These are phyloP conservation scores for Electrona antarctica DNA, from an alignment of 2,113 vertebrate species.

Conservation along the genomic window DNA sequence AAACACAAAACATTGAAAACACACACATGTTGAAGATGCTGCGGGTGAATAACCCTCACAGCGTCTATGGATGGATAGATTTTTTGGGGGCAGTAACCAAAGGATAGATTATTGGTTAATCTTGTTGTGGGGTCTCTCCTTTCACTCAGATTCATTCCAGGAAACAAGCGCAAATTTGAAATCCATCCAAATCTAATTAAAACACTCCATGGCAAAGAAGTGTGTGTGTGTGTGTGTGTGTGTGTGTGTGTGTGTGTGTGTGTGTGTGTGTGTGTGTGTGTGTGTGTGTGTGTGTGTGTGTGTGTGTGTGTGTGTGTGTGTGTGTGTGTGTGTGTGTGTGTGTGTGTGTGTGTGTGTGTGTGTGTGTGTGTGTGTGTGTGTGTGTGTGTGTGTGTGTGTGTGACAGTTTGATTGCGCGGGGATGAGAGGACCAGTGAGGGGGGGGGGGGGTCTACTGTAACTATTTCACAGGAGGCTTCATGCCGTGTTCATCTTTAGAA, in stretches of 20 bases:
- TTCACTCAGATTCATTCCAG: conserved; percentile 67
- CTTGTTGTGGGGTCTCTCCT: conserved; percentile 74
- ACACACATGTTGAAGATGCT: conserved; percentile 34
- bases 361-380: too few species aligned
- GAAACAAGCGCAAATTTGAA: conserved; percentile 76
- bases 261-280: too few species aligned
- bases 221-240: too few species aligned
- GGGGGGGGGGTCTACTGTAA: conserved; percentile 61
- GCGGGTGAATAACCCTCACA: too few species aligned
- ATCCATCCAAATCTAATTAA: conserved; percentile 80
- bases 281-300: too few species aligned
- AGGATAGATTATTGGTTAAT: conserved; percentile 72
- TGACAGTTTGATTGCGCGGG: conserved; percentile 76
- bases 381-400: conserved; percentile 40
- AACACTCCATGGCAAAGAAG: conserved; percentile 66
- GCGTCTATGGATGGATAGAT: conserved; percentile 51
- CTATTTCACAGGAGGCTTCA: conserved; percentile 73
- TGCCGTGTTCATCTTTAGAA: conserved; percentile 56
- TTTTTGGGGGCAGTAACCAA: conserved; percentile 56
- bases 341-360: too few species aligned
- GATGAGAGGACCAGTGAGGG: conserved; percentile 62
- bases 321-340: too few species aligned
- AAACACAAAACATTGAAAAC: conserved; percentile 2
- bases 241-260: too few species aligned
- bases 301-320: too few species aligned